These are phyloP conservation scores for Pogona vitticeps DNA, from an alignment of 2,113 vertebrate species.

Conservation along the genomic window DNA sequence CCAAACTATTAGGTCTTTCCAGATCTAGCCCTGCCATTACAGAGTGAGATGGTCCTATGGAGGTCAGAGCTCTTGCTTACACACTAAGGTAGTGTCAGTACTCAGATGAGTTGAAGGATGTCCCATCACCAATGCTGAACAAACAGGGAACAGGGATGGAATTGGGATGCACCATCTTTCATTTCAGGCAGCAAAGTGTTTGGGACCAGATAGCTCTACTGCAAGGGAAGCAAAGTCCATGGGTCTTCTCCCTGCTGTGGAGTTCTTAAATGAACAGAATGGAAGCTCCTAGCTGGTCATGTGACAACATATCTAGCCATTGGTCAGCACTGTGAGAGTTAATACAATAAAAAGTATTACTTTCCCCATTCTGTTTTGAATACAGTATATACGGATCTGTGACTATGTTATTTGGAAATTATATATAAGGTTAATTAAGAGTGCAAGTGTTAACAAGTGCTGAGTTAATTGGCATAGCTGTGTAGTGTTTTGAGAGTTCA, in stretches of 20 bases:
- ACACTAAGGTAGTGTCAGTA: too few relatives aligned
- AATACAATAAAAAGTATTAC: neutral
- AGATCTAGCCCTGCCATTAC: too few relatives aligned
- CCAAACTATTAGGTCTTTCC: too few relatives aligned
- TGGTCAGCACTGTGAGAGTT: neutral
- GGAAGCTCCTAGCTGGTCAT: neutral
- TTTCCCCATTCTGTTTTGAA: neutral
- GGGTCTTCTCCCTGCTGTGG: neutral
- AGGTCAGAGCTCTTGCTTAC: too few relatives aligned
- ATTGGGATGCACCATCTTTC: neutral
- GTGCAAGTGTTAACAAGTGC: constrained; percentile 18
- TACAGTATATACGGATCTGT: constrained; percentile 9
- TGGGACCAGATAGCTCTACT: neutral
- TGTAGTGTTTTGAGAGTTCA: constrained; percentile 6
- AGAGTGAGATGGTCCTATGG: too few relatives aligned
- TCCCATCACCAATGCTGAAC: too few relatives aligned
- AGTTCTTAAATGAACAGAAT: neutral
- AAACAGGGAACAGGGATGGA: too few relatives aligned
- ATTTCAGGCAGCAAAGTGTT: neutral
- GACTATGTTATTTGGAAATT: constrained; percentile 18
- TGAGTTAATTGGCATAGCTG: constrained; percentile 32
- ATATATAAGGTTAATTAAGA: constrained; percentile 30
- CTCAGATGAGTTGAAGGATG: too few relatives aligned
- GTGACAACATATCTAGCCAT: neutral
- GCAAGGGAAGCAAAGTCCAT: neutral